phyloP scores from a whole-genome alignment of 2,797 vertebrate genomes.

The Ctenosaura bakeri region DNA sequence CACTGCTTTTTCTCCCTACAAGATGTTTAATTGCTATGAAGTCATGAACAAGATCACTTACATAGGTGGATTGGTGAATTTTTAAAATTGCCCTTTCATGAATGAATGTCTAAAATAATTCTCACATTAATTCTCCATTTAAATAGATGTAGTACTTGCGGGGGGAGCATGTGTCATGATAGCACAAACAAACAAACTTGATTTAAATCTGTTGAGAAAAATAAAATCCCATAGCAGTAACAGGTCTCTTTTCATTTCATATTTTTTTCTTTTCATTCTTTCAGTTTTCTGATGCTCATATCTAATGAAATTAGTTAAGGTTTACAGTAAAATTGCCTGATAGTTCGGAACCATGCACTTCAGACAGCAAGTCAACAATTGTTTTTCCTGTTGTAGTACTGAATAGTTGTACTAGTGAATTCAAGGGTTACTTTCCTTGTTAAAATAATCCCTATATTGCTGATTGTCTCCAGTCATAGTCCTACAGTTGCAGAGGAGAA shows the following conservation, averaged over 20 bases:
- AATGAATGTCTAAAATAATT: constrained; percentile 71
- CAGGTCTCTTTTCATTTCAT: constrained; percentile 9
- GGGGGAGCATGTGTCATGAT: constrained; percentile 24
- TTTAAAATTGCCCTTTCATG: constrained; percentile 72
- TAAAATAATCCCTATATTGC: background rate
- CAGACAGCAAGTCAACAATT: background rate
- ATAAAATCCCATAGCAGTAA: constrained; percentile 45
- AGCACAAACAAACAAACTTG: constrained; percentile 63
- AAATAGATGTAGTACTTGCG: constrained; percentile 37
- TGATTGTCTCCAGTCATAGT: background rate
- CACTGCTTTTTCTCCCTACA: constrained; percentile 66
- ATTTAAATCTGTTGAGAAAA: constrained; percentile 14
- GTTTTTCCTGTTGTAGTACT: background rate
- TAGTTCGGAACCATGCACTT: background rate
- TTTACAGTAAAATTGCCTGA: constrained; percentile 29
- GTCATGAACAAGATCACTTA: constrained; percentile 66
- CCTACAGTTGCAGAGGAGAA: too few relatives aligned
- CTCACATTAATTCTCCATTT: constrained; percentile 73
- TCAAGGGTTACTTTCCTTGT: constrained; percentile 17
- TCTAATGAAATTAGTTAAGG: constrained; percentile 58
- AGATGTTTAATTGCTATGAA: constrained; percentile 71
- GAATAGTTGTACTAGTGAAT: background rate
- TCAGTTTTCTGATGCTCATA: constrained; percentile 20
- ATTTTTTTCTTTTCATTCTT: constrained; percentile 1
- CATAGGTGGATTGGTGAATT: constrained; percentile 71